Percentiles rank a stretch among this genome's conserved stretches.
Evolutionary conservation across 1,140 invertebrate genomes (phyloP).

Genomic region (Aradophagus sp.): DNA sequence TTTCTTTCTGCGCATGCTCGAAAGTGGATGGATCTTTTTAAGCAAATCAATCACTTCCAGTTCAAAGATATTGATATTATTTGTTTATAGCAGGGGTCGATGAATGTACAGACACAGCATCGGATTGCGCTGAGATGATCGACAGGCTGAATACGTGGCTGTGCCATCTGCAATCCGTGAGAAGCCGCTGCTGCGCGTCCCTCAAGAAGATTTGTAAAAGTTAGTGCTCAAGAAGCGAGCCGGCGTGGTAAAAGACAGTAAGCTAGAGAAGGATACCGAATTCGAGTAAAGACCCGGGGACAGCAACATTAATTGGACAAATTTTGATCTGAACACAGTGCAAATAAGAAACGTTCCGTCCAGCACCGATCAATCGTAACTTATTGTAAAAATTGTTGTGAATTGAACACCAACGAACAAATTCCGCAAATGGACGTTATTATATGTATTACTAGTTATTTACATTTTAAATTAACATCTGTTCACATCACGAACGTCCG

Average conservation of each 20-base stretch:
- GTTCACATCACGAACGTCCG: slow-evolving; percentile 33
- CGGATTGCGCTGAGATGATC: slow-evolving; percentile 74
- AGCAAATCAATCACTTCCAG: too few species aligned
- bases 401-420: slow-evolving; percentile 25
- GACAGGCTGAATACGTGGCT: slow-evolving; percentile 75
- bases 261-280: slow-evolving; percentile 48
- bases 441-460: slow-evolving; percentile 36
- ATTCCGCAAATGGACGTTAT: slow-evolving; percentile 22
- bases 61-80: too few species aligned
- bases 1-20: too few species aligned
- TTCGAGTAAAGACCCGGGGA: slow-evolving; percentile 31
- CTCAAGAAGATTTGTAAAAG: slow-evolving; percentile 69
- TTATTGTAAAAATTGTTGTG: slow-evolving; percentile 32
- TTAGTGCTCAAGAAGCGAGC: slow-evolving; percentile 42
- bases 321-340: slow-evolving; percentile 32
- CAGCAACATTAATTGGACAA: slow-evolving; percentile 29
- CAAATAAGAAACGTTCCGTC: slow-evolving; percentile 28
- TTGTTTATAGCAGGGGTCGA: slow-evolving; percentile 68
- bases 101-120: slow-evolving; percentile 71
- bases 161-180: slow-evolving; percentile 75
- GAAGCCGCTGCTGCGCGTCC: slow-evolving; percentile 72
- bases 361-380: slow-evolving; percentile 12
- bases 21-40: too few species aligned
- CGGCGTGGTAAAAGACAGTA: slow-evolving; percentile 30
- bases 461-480: slow-evolving; percentile 37